phyloP scores from a whole-genome alignment of 1,140 invertebrate genomes.

The Maconellicoccus hirsutus region DNA sequence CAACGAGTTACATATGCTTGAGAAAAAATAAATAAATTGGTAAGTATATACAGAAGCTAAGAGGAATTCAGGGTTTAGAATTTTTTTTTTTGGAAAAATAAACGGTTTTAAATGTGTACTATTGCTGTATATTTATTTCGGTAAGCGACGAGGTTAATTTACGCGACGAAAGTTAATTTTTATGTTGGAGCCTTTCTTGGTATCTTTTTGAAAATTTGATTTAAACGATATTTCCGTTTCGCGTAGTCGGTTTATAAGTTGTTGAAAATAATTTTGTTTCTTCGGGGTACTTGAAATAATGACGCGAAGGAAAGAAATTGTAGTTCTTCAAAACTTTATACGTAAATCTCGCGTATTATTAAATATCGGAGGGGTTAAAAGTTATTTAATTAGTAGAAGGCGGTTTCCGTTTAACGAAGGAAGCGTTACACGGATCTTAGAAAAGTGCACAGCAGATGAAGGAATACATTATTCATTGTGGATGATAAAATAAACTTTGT shows the following conservation, averaged over 20 bases:
- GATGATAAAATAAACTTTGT: slow-evolving; percentile 14
- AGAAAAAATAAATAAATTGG: neutral
- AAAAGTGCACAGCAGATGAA: slow-evolving; percentile 15
- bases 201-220: slow-evolving; percentile 15
- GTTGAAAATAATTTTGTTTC: slow-evolving; percentile 15
- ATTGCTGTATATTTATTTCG: too few species aligned
- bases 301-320: slow-evolving; percentile 16
- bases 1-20: neutral
- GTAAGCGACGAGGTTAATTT: too few species aligned
- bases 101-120: too few species aligned
- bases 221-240: slow-evolving; percentile 17
- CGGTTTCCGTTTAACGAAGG: slow-evolving; percentile 12
- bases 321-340: slow-evolving; percentile 19
- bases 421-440: slow-evolving; percentile 16
- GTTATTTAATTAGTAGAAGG: slow-evolving; percentile 19
- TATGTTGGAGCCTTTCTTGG: neutral
- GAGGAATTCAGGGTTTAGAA: too few species aligned
- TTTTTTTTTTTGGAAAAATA: too few species aligned
- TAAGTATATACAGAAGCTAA: neutral
- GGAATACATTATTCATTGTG: slow-evolving; percentile 14
- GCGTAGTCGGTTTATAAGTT: neutral
- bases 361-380: slow-evolving; percentile 20
- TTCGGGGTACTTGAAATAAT: slow-evolving; percentile 16
- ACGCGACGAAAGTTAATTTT: neutral
- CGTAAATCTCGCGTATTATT: slow-evolving; percentile 12